Percentiles rank a stretch among this genome's conserved stretches.
phyloP scores from a whole-genome alignment of 2,797 vertebrate species.

The Hoplostethus mediterraneus region DNA sequence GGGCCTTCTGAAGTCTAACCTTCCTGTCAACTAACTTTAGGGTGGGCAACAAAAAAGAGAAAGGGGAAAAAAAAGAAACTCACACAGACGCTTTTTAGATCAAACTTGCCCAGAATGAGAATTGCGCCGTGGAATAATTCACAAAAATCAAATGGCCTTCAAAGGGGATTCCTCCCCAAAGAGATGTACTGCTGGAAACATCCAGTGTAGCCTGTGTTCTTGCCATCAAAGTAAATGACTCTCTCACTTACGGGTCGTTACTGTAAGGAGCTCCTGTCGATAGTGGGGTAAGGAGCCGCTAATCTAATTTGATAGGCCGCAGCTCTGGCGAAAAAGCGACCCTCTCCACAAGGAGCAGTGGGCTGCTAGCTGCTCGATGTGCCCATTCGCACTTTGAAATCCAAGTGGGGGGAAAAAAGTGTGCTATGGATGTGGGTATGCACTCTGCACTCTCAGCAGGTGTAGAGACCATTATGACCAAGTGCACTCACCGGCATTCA shows the following conservation, averaged over 20 bases:
- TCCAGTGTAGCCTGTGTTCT: constrained; percentile 65
- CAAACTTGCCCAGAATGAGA: constrained; percentile 59
- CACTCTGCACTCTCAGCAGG: neutral
- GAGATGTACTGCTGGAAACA: constrained; percentile 64
- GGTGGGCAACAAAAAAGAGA: constrained; percentile 51
- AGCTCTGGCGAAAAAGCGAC: constrained; percentile 65
- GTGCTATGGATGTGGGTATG: neutral
- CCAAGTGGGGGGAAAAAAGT: neutral
- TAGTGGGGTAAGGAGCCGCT: constrained; percentile 76
- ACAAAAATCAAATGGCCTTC: constrained; percentile 63
- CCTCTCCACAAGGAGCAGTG: constrained; percentile 66
- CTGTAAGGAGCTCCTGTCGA: constrained; percentile 75
- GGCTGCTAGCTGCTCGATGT: constrained; percentile 49
- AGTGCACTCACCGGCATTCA: neutral
- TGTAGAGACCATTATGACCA: neutral
- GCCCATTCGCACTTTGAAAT: constrained; percentile 35
- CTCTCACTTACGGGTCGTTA: constrained; percentile 75
- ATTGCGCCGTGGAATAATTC: constrained; percentile 61
- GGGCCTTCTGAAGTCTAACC: constrained; percentile 70
- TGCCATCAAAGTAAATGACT: constrained; percentile 77
- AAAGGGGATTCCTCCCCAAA: constrained; percentile 50
- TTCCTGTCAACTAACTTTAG: constrained; percentile 66
- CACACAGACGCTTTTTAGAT: constrained; percentile 65
- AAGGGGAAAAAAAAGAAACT: constrained; percentile 29
- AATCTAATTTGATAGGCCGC: constrained; percentile 75